Evolutionary conservation across 2,888 invertebrate genomes (phyloP), one percentile per base, ranked within the genome.

Genomic region (Smittia aterrima): DNA sequence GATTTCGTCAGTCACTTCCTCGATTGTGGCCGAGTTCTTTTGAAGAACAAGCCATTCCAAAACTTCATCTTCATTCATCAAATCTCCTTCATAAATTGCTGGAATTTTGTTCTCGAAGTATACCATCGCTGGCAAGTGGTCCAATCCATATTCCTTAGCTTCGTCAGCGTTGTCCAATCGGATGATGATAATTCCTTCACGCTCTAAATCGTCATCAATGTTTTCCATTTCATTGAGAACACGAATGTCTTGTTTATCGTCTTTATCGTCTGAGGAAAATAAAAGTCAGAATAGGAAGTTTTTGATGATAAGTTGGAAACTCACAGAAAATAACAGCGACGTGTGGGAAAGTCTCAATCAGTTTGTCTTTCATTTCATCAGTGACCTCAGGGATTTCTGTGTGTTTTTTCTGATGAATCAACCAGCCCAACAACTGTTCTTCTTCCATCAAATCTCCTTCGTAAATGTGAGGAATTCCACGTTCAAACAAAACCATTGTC

Each of bases 41-140:
- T 95, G 95, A 78, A 93, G 88, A 76, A 95, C 87, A 1, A 93
- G 47, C 95, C 95, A 95, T 78, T 91, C 89, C n/a, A 95, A 83
- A 3, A 95, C 94, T 84, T 94, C 93, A 75, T 95, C 93, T 83
- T 95, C 95, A 79, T 95, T 94, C 86, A 93, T 90, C 0, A 95
- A 85, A 82, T 95, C 95, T 24, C 95, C 95, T 84, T 95, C 95
- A 81, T 94, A 96, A 74, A 95, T 86, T 0, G 94, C 93, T 1
- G 96, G 96, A 75, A 95, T 93, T 82, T 93, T 92, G 78, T 93
- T 91, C 83, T 96, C 95, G 79, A 95, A 96, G 83, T 95, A 96
- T 18, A 96, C 88, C 40, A 96, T 83, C 3, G 83, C 81, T 38
- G 83, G 96, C 13, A 95, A 85, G 80, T 94, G 93, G 81, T 94